Base-by-base conservation (phyloP, 2,113 vertebrate species). In the Cheirogaleus medius region DNA sequence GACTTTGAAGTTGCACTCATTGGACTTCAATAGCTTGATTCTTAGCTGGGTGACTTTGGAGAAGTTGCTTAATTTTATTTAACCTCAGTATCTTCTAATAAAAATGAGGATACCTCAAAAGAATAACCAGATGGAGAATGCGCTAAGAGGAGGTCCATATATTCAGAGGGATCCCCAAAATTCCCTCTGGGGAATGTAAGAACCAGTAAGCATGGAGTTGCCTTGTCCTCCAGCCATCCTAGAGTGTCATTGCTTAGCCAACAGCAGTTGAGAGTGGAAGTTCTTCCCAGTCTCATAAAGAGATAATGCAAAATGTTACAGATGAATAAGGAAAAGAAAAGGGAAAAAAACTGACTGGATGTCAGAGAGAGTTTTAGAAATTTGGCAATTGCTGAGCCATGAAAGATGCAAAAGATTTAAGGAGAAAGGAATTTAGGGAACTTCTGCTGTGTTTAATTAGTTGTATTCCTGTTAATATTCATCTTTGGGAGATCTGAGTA, bases 361-460 rank as follows among this genome's bases (percentile, higher is more conserved):
- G 18, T 88, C 76, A 71, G 84, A 87, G 84, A 87, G 15, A 58
- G 32, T 52, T 83, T 85, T 81, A 32, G 73, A 90, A 93, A 90
- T 56, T 29, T 92, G n/a, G 54, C 44, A 87, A 42, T 37, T 82
- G 6, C 32, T 83, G 23, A 81, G 3, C 18, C 76, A 52, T 90
- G 73, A 87, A 49, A 1, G 29, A 84, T 73, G 1, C 29, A 87
- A 90, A n/a, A 58, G 4, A 83, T 81, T 37, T 78, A 39, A 90
- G 87, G 9, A 60, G 11, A 90, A 90, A n/a, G 5, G 20, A 76
- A 85, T 89, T 85, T 86, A 69, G 49, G 34, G 25, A 94, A 68
- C 4, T 80, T 84, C 39, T 56, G 25, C n/a, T 64, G 7, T 58
- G 21, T 60, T 92, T 90, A 87, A 69, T n/a, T 78, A 82, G 15